Base-by-base conservation (phyloP, 2,888 invertebrate genomes). In the Hirtodrosophila alboralis region DNA sequence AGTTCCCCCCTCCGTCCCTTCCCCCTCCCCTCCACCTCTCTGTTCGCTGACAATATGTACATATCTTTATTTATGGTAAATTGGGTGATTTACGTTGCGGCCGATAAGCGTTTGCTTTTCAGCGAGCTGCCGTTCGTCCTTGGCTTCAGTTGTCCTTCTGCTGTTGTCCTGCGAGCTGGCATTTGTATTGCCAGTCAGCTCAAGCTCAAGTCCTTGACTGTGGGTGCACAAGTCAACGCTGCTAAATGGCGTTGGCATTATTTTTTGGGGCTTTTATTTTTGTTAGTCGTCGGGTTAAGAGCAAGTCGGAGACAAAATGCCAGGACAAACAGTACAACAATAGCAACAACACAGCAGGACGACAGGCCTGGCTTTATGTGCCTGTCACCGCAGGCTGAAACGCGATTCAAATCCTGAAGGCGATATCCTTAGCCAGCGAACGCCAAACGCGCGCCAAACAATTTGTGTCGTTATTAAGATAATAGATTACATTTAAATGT, bases 61-160 rank as follows among this genome's bases (percentile, higher is more conserved):
- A 73, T 79, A 81, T 86, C 87, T 86, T 80, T 87, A 81, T 81
- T 77, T 84, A 77, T 84, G 74, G 71, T 75, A 86, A 87, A 86
- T 83, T 84, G 88, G 80, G 88, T 87, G 86, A 87, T 87, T 87
- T 87, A 88, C 86, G 87, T 76, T 74, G 87, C 64, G 79, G 80
- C 77, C 75, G 86, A 84, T 84, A 84, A 84, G 83, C 79, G 75
- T 72, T n/a, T 77, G 81, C 86, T 75, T 86, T 79, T 81, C 81
- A 86, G 81, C 84, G 81, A n/a, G 66, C 66, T 67, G 57, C 54
- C 41, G 49, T 48, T 31, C 30, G 68, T 53, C 43, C 34, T 54
- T 47, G 61, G 34, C 36, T 30, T 30, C 8, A 36, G 43, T 31
- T 28, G 40, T n/a, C 43, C 27, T 28, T 27, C 31, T 13, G 38